Evolutionary conservation across 1,140 invertebrate species (phyloP).

Genomic region (Habropoda laboriosa): DNA sequence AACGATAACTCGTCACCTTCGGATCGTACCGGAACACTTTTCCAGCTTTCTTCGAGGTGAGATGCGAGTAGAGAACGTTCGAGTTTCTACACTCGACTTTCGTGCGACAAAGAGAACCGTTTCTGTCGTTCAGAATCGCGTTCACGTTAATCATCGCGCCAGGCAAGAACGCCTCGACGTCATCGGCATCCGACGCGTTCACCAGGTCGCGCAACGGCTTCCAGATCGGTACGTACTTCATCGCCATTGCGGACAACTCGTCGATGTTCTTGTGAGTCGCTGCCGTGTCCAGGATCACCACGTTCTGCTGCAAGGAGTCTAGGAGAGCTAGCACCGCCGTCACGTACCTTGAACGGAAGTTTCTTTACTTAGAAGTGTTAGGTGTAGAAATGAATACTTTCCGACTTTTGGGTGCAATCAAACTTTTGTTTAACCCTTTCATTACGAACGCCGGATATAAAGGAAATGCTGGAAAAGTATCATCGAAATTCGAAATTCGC

Average conservation of each 20-base stretch:
- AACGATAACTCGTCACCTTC: slow-evolving; percentile 66
- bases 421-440: no score
- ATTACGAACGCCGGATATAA: no score
- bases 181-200: slow-evolving; percentile 49
- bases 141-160: slow-evolving; percentile 75
- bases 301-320: slow-evolving; percentile 67
- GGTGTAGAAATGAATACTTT: no score
- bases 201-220: slow-evolving; percentile 68
- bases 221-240: slow-evolving; percentile 73
- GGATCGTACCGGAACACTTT: slow-evolving; percentile 73
- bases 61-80: slow-evolving; percentile 64
- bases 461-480: no score
- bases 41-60: slow-evolving; percentile 68
- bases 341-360: slow-evolving; percentile 60
- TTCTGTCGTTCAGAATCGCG: slow-evolving; percentile 60
- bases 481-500: no score
- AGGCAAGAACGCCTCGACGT: slow-evolving; percentile 66
- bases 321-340: slow-evolving; percentile 61
- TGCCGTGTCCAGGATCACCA: slow-evolving; percentile 67
- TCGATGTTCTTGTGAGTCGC: slow-evolving; percentile 61
- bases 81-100: slow-evolving; percentile 53
- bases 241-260: slow-evolving; percentile 65
- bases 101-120: slow-evolving; percentile 55
- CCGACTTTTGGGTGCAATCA: no score
- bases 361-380: neutral